Conservation (phyloP, 2,797 vertebrate genomes). For the Botia almorhae region DNA sequence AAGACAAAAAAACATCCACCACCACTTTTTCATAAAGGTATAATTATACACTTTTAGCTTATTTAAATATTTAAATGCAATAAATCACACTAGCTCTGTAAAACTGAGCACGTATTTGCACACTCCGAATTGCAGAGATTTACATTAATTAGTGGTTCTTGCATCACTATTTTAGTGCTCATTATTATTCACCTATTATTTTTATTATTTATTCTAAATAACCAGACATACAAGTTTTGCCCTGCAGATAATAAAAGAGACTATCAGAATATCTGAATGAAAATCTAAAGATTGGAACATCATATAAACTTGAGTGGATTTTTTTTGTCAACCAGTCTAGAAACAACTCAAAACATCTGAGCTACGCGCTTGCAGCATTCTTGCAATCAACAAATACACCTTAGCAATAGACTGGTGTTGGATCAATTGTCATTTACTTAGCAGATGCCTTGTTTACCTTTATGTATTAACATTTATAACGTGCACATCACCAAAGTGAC, state of each 20-base stretch:
- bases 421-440: not conserved
- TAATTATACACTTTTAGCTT: not conserved
- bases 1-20: not conserved
- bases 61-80: constrained; percentile 11
- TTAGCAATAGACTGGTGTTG: no score
- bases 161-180: not conserved
- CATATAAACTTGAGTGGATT: not conserved
- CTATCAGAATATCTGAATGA: not conserved
- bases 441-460: not conserved
- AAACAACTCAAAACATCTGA: not conserved
- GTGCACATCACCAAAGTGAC: not conserved
- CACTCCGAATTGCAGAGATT: not conserved
- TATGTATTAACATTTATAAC: not conserved
- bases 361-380: not conserved
- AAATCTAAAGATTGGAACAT: not conserved
- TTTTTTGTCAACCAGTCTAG: not conserved
- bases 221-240: not conserved
- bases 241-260: not conserved
- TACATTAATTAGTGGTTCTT: constrained; percentile 8
- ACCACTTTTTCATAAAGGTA: not conserved
- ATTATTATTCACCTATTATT: constrained; percentile 13
- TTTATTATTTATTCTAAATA: not conserved
- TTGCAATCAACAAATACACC: not conserved
- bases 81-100: not conserved
- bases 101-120: not conserved